phyloP scores from a whole-genome alignment of 2,113 vertebrate species.

The Cisticola juncidis region DNA sequence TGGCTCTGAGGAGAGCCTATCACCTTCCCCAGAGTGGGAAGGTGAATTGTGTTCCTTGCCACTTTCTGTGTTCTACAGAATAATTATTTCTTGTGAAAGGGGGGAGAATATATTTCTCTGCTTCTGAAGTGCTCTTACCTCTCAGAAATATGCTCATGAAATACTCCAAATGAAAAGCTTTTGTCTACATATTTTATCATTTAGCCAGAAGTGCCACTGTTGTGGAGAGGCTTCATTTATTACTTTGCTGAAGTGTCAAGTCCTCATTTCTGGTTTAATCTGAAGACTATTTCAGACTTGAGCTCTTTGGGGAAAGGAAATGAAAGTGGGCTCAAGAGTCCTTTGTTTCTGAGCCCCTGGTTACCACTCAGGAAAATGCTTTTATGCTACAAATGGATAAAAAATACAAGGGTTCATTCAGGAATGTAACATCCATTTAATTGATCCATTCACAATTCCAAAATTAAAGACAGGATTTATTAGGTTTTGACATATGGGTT shows the following conservation, averaged over 20 bases:
- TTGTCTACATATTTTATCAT: not conserved
- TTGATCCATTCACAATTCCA: constrained; percentile 41
- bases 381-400: constrained; percentile 24
- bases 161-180: not conserved
- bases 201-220: not conserved
- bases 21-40: not conserved
- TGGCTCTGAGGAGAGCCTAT: not conserved
- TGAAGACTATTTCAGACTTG: not conserved
- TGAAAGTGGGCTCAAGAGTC: constrained; percentile 1
- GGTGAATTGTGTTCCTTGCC: not conserved
- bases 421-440: constrained; percentile 19
- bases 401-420: constrained; percentile 48
- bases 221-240: not conserved
- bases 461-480: constrained; percentile 52
- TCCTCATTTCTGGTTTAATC: not conserved
- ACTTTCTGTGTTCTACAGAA: not conserved
- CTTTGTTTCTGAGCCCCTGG: not conserved
- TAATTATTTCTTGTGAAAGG: not conserved
- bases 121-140: not conserved
- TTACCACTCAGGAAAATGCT: not conserved
- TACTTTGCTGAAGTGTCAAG: not conserved
- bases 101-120: not conserved
- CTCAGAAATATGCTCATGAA: not conserved
- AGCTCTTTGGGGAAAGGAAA: not conserved
- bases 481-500: constrained; percentile 26